Conservation (phyloP, 1,140 invertebrate species). For the Chelonus insularis region DNA sequence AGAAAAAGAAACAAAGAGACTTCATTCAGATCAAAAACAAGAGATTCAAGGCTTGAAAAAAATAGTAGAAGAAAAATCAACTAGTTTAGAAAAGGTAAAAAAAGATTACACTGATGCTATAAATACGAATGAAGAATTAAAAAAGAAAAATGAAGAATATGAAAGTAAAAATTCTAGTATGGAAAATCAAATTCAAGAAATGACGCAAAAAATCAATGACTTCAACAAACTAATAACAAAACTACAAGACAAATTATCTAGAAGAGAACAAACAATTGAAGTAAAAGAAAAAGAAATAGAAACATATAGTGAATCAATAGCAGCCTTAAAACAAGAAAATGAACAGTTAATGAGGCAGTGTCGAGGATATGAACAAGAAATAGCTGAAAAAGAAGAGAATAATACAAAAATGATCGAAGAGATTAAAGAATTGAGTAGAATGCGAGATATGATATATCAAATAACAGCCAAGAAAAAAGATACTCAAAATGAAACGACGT, state of each 20-base stretch:
- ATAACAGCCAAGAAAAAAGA: constrained; percentile 50
- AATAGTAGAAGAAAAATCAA: constrained; percentile 43
- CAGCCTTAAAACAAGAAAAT: constrained; percentile 43
- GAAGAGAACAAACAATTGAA: constrained; percentile 38
- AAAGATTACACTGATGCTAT: constrained; percentile 37
- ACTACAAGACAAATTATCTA: not conserved
- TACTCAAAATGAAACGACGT: not conserved
- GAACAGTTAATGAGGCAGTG: constrained; percentile 40
- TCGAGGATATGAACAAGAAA: constrained; percentile 37
- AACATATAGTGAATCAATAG: constrained; percentile 37
- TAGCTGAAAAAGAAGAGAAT: constrained; percentile 43
- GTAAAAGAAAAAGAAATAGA: constrained; percentile 39
- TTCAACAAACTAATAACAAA: not conserved
- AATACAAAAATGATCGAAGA: constrained; percentile 41
- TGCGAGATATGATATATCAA: constrained; percentile 52
- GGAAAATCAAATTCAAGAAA: not conserved
- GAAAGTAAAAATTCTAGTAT: not conserved
- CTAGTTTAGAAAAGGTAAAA: constrained; percentile 26
- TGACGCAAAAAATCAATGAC: not conserved
- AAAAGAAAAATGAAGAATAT: constrained; percentile 30
- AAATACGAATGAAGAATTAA: constrained; percentile 39
- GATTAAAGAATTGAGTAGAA: constrained; percentile 44
- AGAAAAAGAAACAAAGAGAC: constrained; percentile 29
- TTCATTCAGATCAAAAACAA: constrained; percentile 28
- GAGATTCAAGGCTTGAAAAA: constrained; percentile 45